Evolutionary conservation across 2,888 invertebrate species (phyloP).

Genomic region (Apomyelois bistriatella): DNA sequence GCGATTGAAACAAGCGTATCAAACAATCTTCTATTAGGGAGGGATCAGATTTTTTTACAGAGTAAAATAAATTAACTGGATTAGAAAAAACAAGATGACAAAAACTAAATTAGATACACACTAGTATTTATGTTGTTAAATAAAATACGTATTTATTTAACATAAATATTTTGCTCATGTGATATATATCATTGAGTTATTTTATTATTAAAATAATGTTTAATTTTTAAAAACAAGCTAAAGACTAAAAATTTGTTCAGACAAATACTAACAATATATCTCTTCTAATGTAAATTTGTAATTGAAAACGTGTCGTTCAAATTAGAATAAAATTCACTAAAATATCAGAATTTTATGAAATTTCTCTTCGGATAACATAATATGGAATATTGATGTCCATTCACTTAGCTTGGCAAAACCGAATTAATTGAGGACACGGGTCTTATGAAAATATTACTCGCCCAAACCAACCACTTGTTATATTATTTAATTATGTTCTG

Average conservation of each 20-base stretch:
- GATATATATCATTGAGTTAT: no score
- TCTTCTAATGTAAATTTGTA: neutral
- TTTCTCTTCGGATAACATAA: slow-evolving; percentile 17
- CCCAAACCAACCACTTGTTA: no score
- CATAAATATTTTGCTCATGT: no score
- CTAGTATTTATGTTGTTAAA: no score
- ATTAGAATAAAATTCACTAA: slow-evolving; percentile 5
- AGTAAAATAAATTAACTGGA: no score
- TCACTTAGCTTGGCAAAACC: slow-evolving; percentile 7
- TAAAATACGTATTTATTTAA: no score
- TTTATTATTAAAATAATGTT: no score
- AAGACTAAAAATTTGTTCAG: no score
- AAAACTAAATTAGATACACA: neutral
- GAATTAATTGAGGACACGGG: neutral
- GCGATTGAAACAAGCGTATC: slow-evolving; percentile 26
- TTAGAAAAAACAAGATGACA: neutral
- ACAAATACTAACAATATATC: no score
- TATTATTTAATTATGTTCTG: no score
- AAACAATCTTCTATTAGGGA: slow-evolving; percentile 1
- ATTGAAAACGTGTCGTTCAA: neutral
- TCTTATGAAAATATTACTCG: neutral
- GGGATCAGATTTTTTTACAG: neutral
- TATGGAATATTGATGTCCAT: neutral
- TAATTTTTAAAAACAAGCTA: no score
- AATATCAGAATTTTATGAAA: slow-evolving; percentile 21